Evolutionary conservation across 2,797 vertebrate genomes (phyloP).

Genomic region (Anabas testudineus): DNA sequence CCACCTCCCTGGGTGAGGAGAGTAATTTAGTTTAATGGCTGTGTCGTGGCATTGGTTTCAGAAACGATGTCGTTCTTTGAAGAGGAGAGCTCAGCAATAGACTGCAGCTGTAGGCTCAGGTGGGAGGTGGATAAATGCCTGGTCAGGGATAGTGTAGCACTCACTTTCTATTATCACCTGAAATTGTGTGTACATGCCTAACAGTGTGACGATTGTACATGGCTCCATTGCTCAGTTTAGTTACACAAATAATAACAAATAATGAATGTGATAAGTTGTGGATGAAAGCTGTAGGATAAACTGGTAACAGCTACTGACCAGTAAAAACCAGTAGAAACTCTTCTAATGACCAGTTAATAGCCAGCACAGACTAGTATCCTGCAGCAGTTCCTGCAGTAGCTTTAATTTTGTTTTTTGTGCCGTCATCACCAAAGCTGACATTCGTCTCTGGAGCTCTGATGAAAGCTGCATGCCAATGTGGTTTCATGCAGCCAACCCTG

Average conservation of each 20-base stretch:
- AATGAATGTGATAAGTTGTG: too few relatives aligned
- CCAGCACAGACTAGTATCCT: neutral
- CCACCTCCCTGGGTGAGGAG: conserved; percentile 18
- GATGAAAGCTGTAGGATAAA: neutral
- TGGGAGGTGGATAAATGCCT: neutral
- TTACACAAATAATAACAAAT: too few relatives aligned
- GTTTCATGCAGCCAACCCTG: conserved; percentile 50
- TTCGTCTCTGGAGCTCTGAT: conserved; percentile 34
- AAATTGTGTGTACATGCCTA: conserved; percentile 4
- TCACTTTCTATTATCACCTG: neutral
- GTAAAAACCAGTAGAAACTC: too few relatives aligned
- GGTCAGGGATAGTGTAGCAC: conserved; percentile 1
- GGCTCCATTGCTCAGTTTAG: too few relatives aligned
- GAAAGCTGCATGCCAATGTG: conserved; percentile 57
- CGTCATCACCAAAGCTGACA: conserved; percentile 43
- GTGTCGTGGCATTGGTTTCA: conserved; percentile 8
- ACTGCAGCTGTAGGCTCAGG: conserved; percentile 16
- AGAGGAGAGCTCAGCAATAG: conserved; percentile 12
- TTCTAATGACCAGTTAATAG: too few relatives aligned
- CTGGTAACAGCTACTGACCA: neutral
- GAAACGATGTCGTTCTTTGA: conserved; percentile 25
- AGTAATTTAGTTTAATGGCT: conserved; percentile 55
- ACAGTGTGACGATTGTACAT: too few relatives aligned
- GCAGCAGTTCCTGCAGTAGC: conserved; percentile 15
- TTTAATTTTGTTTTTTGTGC: conserved; percentile 34